These are phyloP conservation scores for Nycticryphes semicollaris DNA, from an alignment of 2,113 vertebrate genomes.

Conservation along the genomic window DNA sequence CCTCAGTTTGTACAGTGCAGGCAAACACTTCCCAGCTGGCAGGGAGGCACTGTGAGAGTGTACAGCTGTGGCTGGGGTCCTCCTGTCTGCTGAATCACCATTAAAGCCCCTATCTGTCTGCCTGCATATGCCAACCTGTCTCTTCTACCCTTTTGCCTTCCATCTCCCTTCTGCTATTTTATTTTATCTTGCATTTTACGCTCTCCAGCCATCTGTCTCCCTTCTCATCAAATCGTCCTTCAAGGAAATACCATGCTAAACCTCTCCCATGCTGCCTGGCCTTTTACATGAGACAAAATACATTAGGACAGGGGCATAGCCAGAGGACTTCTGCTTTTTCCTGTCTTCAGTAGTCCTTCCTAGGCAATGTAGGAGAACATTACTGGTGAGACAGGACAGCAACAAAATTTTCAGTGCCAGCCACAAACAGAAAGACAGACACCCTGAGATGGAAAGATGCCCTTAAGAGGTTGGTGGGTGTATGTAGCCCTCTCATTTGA, in stretches of 20 bases:
- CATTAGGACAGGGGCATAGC: neutral
- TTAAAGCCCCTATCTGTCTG: neutral
- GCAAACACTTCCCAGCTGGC: accelerated
- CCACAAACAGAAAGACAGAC: neutral
- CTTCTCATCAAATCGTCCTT: neutral
- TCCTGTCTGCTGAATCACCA: neutral
- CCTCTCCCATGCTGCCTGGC: neutral
- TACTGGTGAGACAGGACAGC: neutral
- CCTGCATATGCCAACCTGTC: neutral
- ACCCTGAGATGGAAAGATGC: neutral
- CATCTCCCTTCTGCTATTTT: neutral
- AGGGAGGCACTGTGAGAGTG: neutral
- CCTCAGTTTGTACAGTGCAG: neutral
- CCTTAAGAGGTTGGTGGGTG: neutral
- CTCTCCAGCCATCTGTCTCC: neutral
- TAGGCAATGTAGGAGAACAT: accelerated
- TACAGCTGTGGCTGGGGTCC: neutral
- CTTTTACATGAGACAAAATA: neutral
- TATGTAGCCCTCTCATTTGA: neutral
- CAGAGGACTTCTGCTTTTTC: neutral
- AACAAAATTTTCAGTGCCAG: neutral
- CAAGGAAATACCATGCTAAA: neutral
- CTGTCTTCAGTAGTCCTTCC: neutral
- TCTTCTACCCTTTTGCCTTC: neutral
- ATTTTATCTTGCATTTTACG: neutral